Evolutionary conservation across 2,888 invertebrate species (phyloP), one percentile per base, ranked within the genome.

Genomic region (Mycalesis mineus): DNA sequence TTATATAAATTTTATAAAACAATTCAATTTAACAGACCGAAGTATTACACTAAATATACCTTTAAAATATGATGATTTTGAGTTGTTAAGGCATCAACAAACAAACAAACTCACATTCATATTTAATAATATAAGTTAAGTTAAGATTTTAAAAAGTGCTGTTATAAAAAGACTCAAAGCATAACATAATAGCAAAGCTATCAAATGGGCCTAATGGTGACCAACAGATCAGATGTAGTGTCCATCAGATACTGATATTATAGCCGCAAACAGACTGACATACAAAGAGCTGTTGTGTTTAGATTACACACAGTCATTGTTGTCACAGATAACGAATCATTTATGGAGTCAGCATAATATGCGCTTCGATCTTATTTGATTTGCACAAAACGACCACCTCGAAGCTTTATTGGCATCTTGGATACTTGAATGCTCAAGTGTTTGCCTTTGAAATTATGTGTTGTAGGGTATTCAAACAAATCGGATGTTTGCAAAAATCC

Each of bases 291-390:
- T 51, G 39, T 49, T 49, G 51, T 51, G 31, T 31, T 40, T 11
- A 29, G 31, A 41, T 51, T 51, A 31, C 15, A 41, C 14, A 7
- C 28, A 40, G 51, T 51, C 51, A 51, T 51, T 51, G 51, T 51
- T 51, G 40, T 41, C 29, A 31, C 15, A 29, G 51, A 51, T 51
- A 51, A 51, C 51, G 51, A 51, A 28, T 47, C 49, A 39, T 39
- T 49, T n/a, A 37, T 39, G 9, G 28, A 37, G 31, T 47, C 49
- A 49, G 37, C 39, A 13, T 49, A 49, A 49, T 49, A 22, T 37
- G 49, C 36, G 17, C n/a, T 37, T 37, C n/a, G 36, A 48, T 48
- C 9, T 36, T 36, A 17, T 47, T 47, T 47, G 36, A 36, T 36
- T 36, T 9, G 7, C 33, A 7, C 33, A 9, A 9, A 9, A 3